Evolutionary conservation across 2,888 invertebrate species (phyloP).

Genomic region (Heliconius erato): DNA sequence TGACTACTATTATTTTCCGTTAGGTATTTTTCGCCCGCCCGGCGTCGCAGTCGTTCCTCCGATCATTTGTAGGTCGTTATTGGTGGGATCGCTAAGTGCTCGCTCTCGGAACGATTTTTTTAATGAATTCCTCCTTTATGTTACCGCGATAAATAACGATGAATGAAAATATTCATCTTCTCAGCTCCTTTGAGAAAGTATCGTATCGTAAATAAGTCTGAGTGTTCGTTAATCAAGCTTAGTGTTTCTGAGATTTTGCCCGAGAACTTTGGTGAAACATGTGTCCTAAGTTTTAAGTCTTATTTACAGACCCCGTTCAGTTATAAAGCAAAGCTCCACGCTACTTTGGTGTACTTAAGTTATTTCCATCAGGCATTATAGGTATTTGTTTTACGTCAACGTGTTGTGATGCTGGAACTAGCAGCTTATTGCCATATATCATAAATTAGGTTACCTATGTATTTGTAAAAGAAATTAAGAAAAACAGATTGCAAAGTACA

Average conservation of each 20-base stretch:
- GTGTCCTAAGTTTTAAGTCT: slow-evolving; percentile 51
- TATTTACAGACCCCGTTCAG: slow-evolving; percentile 51
- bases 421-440: background rate
- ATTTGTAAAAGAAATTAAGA: no score
- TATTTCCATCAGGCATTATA: slow-evolving; percentile 33
- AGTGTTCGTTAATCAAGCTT: slow-evolving; percentile 48
- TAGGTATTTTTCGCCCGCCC: slow-evolving; percentile 80
- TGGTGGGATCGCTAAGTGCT: slow-evolving; percentile 79
- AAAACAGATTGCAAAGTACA: background rate
- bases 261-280: slow-evolving; percentile 46
- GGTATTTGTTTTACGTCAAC: slow-evolving; percentile 25
- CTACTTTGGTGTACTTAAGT: slow-evolving; percentile 34
- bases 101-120: slow-evolving; percentile 75
- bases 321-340: slow-evolving; percentile 33
- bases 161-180: slow-evolving; percentile 60
- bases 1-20: slow-evolving; percentile 84
- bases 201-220: slow-evolving; percentile 40
- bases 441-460: background rate
- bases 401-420: slow-evolving; percentile 1
- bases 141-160: slow-evolving; percentile 67
- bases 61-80: slow-evolving; percentile 82
- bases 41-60: slow-evolving; percentile 73
- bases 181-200: slow-evolving; percentile 46
- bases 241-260: slow-evolving; percentile 45
- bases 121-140: slow-evolving; percentile 81